phyloP scores from a whole-genome alignment of 2,113 vertebrate genomes.

The Chascanopsetta lugubris region DNA sequence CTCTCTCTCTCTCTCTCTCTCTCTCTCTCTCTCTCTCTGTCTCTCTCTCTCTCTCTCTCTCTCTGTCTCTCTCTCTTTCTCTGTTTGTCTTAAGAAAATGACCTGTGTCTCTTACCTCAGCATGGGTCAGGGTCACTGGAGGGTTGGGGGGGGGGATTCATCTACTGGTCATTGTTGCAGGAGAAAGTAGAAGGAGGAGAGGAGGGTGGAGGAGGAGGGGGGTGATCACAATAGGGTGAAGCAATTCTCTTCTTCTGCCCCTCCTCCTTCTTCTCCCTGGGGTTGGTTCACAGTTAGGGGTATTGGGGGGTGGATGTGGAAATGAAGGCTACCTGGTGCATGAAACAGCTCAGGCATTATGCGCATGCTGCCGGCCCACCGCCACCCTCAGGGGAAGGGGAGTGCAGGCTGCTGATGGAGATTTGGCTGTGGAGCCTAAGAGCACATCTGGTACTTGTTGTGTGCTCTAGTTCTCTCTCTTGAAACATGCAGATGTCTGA shows the following conservation, averaged over 20 bases:
- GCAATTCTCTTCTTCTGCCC: too few relatives aligned
- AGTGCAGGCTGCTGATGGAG: conserved; percentile 69
- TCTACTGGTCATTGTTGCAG: conserved; percentile 68
- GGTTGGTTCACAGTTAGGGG: conserved; percentile 50
- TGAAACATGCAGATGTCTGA: conserved; percentile 71
- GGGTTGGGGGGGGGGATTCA: conserved; percentile 39
- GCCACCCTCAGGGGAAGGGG: conserved; percentile 70
- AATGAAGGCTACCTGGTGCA: conserved; percentile 79
- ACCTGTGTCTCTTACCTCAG: conserved; percentile 58
- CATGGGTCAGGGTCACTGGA: conserved; percentile 38
- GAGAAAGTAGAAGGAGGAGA: conserved; percentile 54
- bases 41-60: conserved; percentile 59
- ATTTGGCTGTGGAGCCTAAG: conserved; percentile 70
- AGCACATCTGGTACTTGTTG: conserved; percentile 81
- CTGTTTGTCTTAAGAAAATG: conserved; percentile 77
- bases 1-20: too few relatives aligned
- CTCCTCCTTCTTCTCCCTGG: conserved; percentile 43
- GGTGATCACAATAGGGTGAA: conserved; percentile 51
- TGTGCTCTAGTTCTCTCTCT: conserved; percentile 42
- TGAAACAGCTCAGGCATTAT: conserved; percentile 79
- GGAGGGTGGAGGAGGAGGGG: conserved; percentile 51
- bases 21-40: conserved; percentile 67
- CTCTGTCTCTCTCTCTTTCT: conserved; percentile 70
- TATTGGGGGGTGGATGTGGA: conserved; percentile 47
- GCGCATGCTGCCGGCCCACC: conserved; percentile 65